Evolutionary conservation across 2,888 invertebrate genomes (phyloP).

Genomic region (Papilio demoleus): DNA sequence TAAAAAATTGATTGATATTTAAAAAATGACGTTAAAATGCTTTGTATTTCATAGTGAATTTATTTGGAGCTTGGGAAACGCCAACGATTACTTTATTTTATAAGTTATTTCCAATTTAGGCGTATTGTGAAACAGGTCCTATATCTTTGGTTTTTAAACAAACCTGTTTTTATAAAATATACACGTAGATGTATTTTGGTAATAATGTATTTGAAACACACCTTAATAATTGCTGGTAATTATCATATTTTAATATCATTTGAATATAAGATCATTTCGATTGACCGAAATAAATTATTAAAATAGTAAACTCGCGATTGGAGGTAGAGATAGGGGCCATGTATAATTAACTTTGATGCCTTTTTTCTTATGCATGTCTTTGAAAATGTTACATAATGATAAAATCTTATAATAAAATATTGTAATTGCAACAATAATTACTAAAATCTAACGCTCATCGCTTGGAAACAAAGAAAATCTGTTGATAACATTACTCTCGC

Average conservation of each 20-base stretch:
- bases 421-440: background rate
- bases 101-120: no score
- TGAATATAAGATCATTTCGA: conserved; percentile 54
- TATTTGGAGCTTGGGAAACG: no score
- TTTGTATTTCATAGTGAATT: no score
- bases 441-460: background rate
- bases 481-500: background rate
- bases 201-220: background rate
- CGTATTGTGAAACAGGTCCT: no score
- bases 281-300: conserved; percentile 62
- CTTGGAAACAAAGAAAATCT: background rate
- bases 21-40: no score
- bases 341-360: conserved; percentile 66
- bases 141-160: background rate
- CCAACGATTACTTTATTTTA: no score
- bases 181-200: background rate
- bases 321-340: conserved; percentile 63
- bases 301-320: conserved; percentile 71
- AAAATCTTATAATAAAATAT: background rate
- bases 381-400: conserved; percentile 21
- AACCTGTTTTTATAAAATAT: conserved; percentile 15
- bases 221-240: conserved; percentile 45
- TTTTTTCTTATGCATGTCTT: conserved; percentile 48
- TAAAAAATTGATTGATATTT: no score
- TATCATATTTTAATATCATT: conserved; percentile 51